phyloP scores from a whole-genome alignment of 2,888 invertebrate genomes.

The Cheiracanthium punctorium region DNA sequence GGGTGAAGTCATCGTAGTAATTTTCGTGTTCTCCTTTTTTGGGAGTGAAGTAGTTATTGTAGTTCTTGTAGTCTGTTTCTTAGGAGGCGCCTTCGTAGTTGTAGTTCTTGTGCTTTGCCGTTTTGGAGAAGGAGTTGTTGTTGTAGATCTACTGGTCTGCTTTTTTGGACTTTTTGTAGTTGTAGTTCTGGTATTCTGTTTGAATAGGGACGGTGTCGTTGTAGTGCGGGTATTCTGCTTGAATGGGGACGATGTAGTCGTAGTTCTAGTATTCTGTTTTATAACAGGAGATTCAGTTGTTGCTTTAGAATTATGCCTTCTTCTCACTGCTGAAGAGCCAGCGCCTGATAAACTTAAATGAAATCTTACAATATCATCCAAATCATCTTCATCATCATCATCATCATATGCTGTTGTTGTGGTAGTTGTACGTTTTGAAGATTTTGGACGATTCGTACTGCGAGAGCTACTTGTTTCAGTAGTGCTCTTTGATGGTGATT shows the following conservation, averaged over 20 bases:
- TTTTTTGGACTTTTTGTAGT: background rate
- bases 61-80: no score
- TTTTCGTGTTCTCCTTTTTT: no score
- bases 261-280: no score
- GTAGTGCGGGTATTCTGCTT: background rate
- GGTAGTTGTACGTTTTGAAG: constrained; percentile 46
- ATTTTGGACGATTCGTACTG: constrained; percentile 25
- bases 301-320: background rate
- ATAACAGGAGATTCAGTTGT: no score
- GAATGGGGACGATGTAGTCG: background rate
- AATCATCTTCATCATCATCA: background rate
- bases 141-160: background rate
- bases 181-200: background rate
- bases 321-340: background rate
- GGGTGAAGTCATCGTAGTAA: background rate
- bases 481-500: constrained; percentile 21
- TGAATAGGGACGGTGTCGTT: background rate
- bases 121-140: constrained; percentile 9
- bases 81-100: no score
- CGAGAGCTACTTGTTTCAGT: constrained; percentile 38
- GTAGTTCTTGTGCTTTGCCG: background rate
- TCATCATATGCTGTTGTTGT: background rate
- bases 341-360: background rate
- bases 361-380: background rate
- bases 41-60: no score